A percentile compares a stretch with the other conserved stretches of the same genome.
phyloP scores from a whole-genome alignment of 2,888 invertebrate genomes.

The Osedax fenrisi region DNA sequence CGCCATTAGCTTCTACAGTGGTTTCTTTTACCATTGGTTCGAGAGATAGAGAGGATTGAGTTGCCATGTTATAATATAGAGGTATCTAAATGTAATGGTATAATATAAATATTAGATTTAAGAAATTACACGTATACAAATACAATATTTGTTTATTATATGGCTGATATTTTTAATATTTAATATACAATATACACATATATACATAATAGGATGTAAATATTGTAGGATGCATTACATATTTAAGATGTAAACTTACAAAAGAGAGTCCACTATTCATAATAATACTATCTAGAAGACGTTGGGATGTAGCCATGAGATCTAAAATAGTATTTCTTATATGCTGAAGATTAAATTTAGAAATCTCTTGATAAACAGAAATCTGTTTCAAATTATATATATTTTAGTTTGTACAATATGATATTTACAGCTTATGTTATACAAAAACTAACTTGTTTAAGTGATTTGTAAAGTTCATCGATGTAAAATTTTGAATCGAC shows the following conservation, averaged over 20 bases:
- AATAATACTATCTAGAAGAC: neutral
- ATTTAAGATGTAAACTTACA: neutral
- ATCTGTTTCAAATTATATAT: neutral
- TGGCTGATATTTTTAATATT: too few relatives aligned
- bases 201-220: too few relatives aligned
- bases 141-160: too few relatives aligned
- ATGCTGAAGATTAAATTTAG: neutral
- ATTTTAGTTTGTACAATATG: neutral
- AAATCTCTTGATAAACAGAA: neutral
- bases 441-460: neutral
- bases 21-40: too few relatives aligned
- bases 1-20: too few relatives aligned
- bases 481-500: conserved; percentile 3
- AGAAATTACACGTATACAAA: too few relatives aligned
- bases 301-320: neutral
- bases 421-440: neutral
- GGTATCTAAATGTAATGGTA: too few relatives aligned
- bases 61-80: too few relatives aligned
- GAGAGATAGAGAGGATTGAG: too few relatives aligned
- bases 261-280: neutral
- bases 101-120: too few relatives aligned
- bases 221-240: too few relatives aligned
- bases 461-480: conserved; percentile 8
- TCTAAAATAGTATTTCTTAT: neutral
- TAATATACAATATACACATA: too few relatives aligned